Evolutionary conservation across 2,113 vertebrate genomes (phyloP).

Genomic region (Dromaius novaehollandiae): DNA sequence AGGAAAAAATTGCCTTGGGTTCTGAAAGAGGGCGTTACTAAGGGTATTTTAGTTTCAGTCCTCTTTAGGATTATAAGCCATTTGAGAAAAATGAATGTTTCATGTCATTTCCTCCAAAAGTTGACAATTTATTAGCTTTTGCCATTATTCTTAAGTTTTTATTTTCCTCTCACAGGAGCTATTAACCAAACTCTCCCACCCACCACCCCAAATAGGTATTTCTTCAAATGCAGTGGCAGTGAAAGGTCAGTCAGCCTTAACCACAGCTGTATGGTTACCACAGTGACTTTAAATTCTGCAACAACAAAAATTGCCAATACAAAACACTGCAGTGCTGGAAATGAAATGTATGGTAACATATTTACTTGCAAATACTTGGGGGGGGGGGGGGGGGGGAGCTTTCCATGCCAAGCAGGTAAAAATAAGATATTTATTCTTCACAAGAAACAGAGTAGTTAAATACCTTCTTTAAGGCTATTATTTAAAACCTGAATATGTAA

Average conservation of each 20-base stretch:
- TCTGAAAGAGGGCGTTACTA: background rate
- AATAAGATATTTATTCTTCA: background rate
- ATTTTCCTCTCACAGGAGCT: background rate
- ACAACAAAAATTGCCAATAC: background rate
- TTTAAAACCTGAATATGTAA: background rate
- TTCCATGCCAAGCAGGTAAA: background rate
- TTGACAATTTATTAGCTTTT: background rate
- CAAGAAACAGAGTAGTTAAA: background rate
- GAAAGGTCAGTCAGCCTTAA: background rate
- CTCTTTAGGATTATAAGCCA: background rate
- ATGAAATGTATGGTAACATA: background rate
- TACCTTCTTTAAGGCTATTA: background rate
- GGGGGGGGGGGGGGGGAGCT: background rate
- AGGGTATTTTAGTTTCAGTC: background rate
- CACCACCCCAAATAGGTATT: background rate
- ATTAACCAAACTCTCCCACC: background rate
- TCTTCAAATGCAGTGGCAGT: background rate
- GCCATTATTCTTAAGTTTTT: background rate
- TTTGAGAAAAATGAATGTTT: background rate
- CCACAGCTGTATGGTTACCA: background rate
- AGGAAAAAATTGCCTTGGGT: background rate
- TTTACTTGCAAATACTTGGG: background rate
- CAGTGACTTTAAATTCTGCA: too few species aligned
- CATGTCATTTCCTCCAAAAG: background rate
- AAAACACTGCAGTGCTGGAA: background rate